Conservation (phyloP, 2,888 invertebrate species). For the Sylvicola fuscatus region DNA sequence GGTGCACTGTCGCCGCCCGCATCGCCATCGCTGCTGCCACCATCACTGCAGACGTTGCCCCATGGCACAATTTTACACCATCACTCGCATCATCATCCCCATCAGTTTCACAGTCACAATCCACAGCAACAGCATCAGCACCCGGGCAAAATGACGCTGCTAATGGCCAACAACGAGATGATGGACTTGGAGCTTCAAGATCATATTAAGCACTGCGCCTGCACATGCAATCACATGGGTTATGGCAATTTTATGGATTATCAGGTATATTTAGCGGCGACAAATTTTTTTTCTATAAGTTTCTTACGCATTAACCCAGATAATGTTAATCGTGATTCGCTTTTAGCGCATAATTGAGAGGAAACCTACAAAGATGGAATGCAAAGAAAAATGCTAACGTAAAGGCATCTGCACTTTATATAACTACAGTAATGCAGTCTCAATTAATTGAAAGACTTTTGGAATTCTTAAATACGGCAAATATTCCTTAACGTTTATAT, state of each 20-base stretch:
- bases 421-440: too few relatives aligned
- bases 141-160: neutral
- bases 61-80: neutral
- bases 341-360: too few relatives aligned
- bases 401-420: too few relatives aligned
- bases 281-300: neutral
- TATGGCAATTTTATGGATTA: constrained; percentile 84
- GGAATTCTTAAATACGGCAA: too few relatives aligned
- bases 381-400: too few relatives aligned
- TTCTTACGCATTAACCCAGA: too few relatives aligned
- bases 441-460: too few relatives aligned
- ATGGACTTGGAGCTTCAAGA: constrained; percentile 67
- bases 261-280: constrained; percentile 33
- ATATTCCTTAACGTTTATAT: too few relatives aligned
- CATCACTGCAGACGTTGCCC: constrained; percentile 2
- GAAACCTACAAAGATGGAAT: too few relatives aligned
- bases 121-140: constrained; percentile 3
- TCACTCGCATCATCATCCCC: constrained; percentile 4
- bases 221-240: constrained; percentile 85
- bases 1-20: constrained; percentile 10
- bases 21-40: constrained; percentile 18
- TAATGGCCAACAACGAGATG: constrained; percentile 6
- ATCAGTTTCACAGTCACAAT: constrained; percentile 4
- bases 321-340: too few relatives aligned
- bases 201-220: constrained; percentile 76